Conservation (phyloP, 2,888 invertebrate genomes). For the Hesperia comma region DNA sequence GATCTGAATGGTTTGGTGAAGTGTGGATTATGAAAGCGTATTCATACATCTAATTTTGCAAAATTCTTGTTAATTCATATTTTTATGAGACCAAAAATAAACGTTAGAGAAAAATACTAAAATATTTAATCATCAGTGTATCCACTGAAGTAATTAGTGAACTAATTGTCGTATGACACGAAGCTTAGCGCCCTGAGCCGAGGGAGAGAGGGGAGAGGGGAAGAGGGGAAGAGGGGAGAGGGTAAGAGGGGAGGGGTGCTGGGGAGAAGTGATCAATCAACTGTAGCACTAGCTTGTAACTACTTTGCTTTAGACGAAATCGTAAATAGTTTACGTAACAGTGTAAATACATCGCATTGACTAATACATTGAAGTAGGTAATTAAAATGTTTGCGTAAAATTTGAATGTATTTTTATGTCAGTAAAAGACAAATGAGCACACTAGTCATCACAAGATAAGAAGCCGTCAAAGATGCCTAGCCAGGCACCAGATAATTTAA, state of each 20-base stretch:
- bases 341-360: not conserved
- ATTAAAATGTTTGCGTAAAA: too few species aligned
- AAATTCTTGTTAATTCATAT: constrained; percentile 14
- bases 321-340: constrained; percentile 2
- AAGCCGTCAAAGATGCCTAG: too few species aligned
- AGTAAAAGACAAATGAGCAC: too few species aligned
- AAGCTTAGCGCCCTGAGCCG: constrained; percentile 15
- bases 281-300: not conserved
- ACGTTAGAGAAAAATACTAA: constrained; percentile 29
- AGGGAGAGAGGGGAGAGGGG: constrained; percentile 28
- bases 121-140: constrained; percentile 37
- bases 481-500: too few species aligned
- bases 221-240: constrained; percentile 17
- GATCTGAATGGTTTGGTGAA: too few species aligned
- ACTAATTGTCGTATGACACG: constrained; percentile 32
- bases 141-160: constrained; percentile 33
- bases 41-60: not conserved
- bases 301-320: not conserved
- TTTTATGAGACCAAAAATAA: constrained; percentile 12
- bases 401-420: too few species aligned
- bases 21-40: too few species aligned
- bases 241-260: constrained; percentile 15
- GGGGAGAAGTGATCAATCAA: constrained; percentile 22
- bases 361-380: too few species aligned
- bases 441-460: too few species aligned